Conservation (phyloP, 1,140 invertebrate genomes). For the Microplitis demolitor region DNA sequence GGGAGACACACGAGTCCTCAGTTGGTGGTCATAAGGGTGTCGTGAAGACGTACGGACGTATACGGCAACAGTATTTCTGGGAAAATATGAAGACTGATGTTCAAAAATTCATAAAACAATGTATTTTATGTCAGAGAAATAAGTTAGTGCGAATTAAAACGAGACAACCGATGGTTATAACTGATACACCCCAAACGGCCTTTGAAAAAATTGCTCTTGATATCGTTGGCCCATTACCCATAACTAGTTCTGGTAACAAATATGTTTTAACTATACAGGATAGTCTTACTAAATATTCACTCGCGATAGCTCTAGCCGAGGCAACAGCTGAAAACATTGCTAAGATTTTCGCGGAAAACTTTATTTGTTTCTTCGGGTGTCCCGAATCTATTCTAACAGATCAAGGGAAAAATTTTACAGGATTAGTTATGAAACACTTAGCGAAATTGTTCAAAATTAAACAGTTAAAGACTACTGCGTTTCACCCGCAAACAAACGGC, state of each 20-base stretch:
- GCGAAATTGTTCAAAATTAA: conserved; percentile 33
- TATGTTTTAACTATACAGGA: conserved; percentile 45
- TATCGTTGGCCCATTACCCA: conserved; percentile 41
- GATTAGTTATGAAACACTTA: conserved; percentile 37
- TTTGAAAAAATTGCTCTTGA: conserved; percentile 39
- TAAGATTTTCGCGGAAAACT: conserved; percentile 30
- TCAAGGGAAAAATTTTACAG: conserved; percentile 41
- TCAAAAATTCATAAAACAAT: conserved; percentile 43
- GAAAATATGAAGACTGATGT: conserved; percentile 36
- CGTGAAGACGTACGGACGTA: conserved; percentile 38
- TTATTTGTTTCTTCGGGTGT: conserved; percentile 40
- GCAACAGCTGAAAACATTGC: conserved; percentile 39
- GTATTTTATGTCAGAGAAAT: conserved; percentile 44
- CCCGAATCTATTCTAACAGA: conserved; percentile 44
- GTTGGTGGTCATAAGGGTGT: conserved; percentile 38
- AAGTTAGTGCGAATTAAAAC: conserved; percentile 38
- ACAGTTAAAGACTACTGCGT: conserved; percentile 33
- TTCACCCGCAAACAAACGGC: conserved; percentile 39
- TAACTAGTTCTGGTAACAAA: conserved; percentile 36
- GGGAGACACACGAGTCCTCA: not conserved
- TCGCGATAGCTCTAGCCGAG: conserved; percentile 32
- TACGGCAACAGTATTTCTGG: conserved; percentile 43
- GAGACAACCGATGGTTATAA: conserved; percentile 38
- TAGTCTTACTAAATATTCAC: conserved; percentile 40
- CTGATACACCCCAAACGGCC: conserved; percentile 30